Base-by-base conservation (phyloP, 2,888 invertebrate species). In the Drosophila planitibia region DNA sequence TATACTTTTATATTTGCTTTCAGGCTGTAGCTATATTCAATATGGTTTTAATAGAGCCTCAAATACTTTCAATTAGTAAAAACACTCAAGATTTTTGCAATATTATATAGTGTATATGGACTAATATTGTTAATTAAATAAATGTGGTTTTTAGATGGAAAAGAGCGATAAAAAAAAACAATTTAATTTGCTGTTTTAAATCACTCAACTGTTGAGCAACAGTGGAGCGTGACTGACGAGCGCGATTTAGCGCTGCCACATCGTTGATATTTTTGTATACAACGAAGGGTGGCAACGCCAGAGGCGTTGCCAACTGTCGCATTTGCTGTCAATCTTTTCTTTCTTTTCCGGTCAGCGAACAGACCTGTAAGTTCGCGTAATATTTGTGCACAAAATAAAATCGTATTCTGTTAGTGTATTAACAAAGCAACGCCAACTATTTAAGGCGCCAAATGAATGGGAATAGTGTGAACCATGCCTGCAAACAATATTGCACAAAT, bases 341-440 rank as follows among this genome's bases (percentile, higher is more conserved):
- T 91, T 91, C 93, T 92, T 90, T 92, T 93, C 93, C 93, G 93
- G 93, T 93, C 92, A 90, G 86, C 92, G 88, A 92, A 92, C 90
- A 91, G 86, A 92, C 91, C 90, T 91, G 93, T 93, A 91, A 93
- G 93, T 93, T 80, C 83, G 84, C 82, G 74, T 75, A 59, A 52
- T 49, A 55, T 66, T 63, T 74, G 76, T 81, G 69, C 61, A 41
- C 65, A 58, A 73, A 81, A 73, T 81, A 76, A 73, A 86, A 89
- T 91, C 90, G 64, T 32, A 75, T 63, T 79, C 84, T 85, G 86
- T 74, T 60, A 78, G 77, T 78, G 70, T 82, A 81, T 81, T 84
- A 60, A 54, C 35, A 59, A 69, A 62, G 66, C 80, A 82, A 84
- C 79, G 54, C 22, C 19, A 58, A 65, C 52, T 70, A 55, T 47